Base-by-base conservation (phyloP, 2,797 vertebrate genomes). In the Cichlasoma orientale region DNA sequence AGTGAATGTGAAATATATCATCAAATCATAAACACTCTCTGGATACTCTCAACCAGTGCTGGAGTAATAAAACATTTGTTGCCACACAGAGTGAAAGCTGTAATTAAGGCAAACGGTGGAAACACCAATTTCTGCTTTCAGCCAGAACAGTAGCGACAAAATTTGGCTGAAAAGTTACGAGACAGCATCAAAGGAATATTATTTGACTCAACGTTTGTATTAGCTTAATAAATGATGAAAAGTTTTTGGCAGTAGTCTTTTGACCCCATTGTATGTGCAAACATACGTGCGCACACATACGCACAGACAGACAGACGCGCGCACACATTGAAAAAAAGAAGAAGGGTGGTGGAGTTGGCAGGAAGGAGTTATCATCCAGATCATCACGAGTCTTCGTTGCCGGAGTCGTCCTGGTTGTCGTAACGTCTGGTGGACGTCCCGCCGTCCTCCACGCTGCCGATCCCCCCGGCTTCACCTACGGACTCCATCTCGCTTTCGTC, bases 371-470 rank as follows among this genome's bases (percentile, higher is more conserved):
- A 71, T 79, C 61, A 71, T 89, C 87, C 92, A 92, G 90, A 95
- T 97, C 96, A 97, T 98, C 98, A 99, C 56, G 97, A 99, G 92
- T 99, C 98, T 94, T 99, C 98, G 0, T 99, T 99, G 84, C 98
- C 98, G 75, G 98, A 99, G 95, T 99, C 98, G 50, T 99, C 98
- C 1, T 99, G 98, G 57, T 99, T 97, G 0, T 97, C 98, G 86
- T 97, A 98, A 95, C 96, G 95, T 86, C 96, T 96, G 85, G 86
- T 92, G 87, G 93, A 91, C 18, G 88, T 94, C 77, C 88, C 94
- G 2, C 89, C 92, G n/a, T 93, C 94, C 80, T 97, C 97, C 69
- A 95, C 94, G 1, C 95, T 93, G 90, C 92, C 95, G 10, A 92
- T 59, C 89, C 0, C 97, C 82, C 94, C 97, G 61, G 97, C 97